A percentile compares a stretch with the other conserved stretches of the same genome.
Evolutionary conservation across 2,797 vertebrate species (phyloP).

Genomic region (Hypotaenidia okinawae): DNA sequence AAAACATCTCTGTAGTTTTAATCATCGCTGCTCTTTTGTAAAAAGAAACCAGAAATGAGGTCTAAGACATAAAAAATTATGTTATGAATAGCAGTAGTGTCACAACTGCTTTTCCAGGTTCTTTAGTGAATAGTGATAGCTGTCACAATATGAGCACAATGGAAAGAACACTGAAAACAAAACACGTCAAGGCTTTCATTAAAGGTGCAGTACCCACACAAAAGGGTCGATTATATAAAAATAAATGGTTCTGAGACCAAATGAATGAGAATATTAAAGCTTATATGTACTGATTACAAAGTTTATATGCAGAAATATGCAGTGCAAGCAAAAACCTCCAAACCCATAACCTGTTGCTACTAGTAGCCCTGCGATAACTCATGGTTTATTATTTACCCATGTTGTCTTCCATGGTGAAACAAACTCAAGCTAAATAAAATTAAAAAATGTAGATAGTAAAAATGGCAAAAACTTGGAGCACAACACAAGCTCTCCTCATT

Average conservation of each 20-base stretch:
- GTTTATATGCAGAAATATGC: not conserved
- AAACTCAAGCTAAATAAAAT: not conserved
- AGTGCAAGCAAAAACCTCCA: not conserved
- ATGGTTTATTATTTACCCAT: not conserved
- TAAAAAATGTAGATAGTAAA: not conserved
- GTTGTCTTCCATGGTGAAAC: not conserved
- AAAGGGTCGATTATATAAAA: conserved; percentile 60
- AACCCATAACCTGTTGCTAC: not conserved
- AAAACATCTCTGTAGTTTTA: not conserved
- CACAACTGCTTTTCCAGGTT: not conserved
- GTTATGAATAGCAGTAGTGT: not conserved
- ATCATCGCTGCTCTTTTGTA: not conserved
- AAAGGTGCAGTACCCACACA: conserved; percentile 78
- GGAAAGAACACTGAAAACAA: conserved; percentile 52
- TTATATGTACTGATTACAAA: not conserved
- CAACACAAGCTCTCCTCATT: not conserved
- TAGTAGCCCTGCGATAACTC: not conserved
- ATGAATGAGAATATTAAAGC: conserved; percentile 62
- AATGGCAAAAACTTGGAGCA: not conserved
- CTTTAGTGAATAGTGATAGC: not conserved
- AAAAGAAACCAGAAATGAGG: conserved; percentile 11
- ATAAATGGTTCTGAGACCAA: conserved; percentile 54
- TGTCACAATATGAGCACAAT: conserved; percentile 9
- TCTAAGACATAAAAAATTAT: conserved; percentile 8
- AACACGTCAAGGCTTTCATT: conserved; percentile 38